Conservation (phyloP, 2,113 vertebrate species). For the Oryzias melastigma region DNA sequence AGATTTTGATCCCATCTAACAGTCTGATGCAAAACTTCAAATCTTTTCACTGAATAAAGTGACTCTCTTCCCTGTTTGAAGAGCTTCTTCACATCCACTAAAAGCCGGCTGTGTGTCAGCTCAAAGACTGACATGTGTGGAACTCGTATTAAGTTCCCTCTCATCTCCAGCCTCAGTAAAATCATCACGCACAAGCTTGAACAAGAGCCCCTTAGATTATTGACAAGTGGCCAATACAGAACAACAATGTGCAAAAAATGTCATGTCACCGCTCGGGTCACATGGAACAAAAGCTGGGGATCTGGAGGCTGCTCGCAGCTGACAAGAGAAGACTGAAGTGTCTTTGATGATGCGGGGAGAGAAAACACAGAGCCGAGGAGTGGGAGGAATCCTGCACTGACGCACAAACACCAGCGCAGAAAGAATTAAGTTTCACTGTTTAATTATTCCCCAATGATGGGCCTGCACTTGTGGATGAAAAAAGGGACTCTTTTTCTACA, state of each 20-base stretch:
- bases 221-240: conserved; percentile 36
- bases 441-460: conserved; percentile 68
- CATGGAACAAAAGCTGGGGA: conserved; percentile 28
- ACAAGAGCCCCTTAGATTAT: conserved; percentile 44
- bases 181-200: conserved; percentile 23
- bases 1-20: background rate
- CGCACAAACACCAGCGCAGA: conserved; percentile 25
- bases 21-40: background rate
- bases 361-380: conserved; percentile 43
- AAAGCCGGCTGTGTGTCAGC: background rate
- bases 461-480: conserved; percentile 64
- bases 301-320: conserved; percentile 60
- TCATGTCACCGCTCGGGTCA: conserved; percentile 53
- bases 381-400: conserved; percentile 40
- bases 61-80: background rate
- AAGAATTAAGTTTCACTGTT: conserved; percentile 72
- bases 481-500: conserved; percentile 50
- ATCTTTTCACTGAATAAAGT: background rate
- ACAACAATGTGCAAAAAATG: conserved; percentile 57
- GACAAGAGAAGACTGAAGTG: conserved; percentile 45
- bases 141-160: conserved; percentile 7
- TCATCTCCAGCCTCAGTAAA: conserved; percentile 15
- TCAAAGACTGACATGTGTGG: conserved; percentile 13
- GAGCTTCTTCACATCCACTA: background rate
- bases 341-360: conserved; percentile 54